Evolutionary conservation across 2,797 vertebrate species (phyloP).

Genomic region (Stomatorhinus walkeri): DNA sequence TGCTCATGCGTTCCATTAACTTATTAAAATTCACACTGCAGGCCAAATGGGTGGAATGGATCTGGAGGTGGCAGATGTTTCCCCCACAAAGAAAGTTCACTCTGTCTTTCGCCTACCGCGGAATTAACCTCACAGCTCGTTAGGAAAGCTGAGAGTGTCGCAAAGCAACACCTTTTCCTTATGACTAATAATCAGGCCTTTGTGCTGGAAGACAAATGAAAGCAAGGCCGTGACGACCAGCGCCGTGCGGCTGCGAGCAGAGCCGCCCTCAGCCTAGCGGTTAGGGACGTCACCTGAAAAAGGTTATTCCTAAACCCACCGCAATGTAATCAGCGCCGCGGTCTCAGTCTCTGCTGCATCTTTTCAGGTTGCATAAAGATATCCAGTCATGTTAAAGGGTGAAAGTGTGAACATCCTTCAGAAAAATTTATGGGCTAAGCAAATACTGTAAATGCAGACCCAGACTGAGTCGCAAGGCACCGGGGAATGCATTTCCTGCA

Average conservation of each 20-base stretch:
- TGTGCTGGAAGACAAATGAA: background rate
- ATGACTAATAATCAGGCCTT: background rate
- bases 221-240: background rate
- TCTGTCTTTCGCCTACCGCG: background rate
- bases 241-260: background rate
- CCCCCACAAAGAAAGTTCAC: slow-evolving; percentile 19
- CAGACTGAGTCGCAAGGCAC: background rate
- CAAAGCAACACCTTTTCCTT: background rate
- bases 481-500: background rate
- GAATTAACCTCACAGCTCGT: background rate
- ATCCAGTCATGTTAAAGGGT: background rate
- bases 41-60: slow-evolving; percentile 31
- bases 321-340: background rate
- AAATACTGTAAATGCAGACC: background rate
- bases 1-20: slow-evolving; percentile 25
- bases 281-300: background rate
- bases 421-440: background rate
- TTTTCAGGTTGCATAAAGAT: background rate
- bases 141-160: background rate
- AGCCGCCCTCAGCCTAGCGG: background rate
- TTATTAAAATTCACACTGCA: slow-evolving; percentile 35
- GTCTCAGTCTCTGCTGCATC: background rate
- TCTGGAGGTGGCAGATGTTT: slow-evolving; percentile 21
- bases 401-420: background rate
- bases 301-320: background rate